Evolutionary conservation across 2,797 vertebrate genomes (phyloP), one percentile per base, ranked within the genome.

Genomic region (Psittacula echo): DNA sequence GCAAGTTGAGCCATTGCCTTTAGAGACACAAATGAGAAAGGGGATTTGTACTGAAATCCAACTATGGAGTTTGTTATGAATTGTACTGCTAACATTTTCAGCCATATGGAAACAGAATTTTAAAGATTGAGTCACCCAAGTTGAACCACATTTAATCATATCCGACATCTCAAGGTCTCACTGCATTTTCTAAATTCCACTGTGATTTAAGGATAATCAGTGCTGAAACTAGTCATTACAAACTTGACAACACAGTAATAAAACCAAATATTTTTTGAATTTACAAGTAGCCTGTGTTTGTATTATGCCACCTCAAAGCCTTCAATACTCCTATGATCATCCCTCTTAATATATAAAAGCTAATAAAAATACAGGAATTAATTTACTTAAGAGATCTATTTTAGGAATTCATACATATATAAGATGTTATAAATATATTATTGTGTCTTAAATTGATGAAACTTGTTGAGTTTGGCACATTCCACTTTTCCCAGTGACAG

Each of bases 401-500:
- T 70, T 60, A 37, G 26, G 16, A 83, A 39, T 60, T 61, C 44
- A 41, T 39, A 41, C 5, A 12, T 54, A 37, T n/a, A 16, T 29
- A 70, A 50, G 29, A 8, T 41, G 18, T 15, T 47, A 30, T 30
- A 62, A 45, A 53, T 56, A 30, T 6, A 44, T 1, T 12, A 61
- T 23, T 27, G 9, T 65, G 11, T 9, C 10, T 53, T 44, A 62
- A 44, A 19, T 20, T 39, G 21, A 5, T 47, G 51, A 50, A 71
- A 9, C 2, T 56, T 10, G 1, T 60, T 23, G 15, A 37, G 30
- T 75, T 91, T 87, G 22, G 24, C 4, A 20, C 17, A 45, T 3
- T 45, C 4, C 1, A 1, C 10, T 75, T 72, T 73, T 68, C 24
- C 16, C 0, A n/a, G 20, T 67, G 44, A 7, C 4, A 60, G 9